Base-by-base conservation (phyloP, 1,140 invertebrate genomes). In the Ctenoplectra terminalis region DNA sequence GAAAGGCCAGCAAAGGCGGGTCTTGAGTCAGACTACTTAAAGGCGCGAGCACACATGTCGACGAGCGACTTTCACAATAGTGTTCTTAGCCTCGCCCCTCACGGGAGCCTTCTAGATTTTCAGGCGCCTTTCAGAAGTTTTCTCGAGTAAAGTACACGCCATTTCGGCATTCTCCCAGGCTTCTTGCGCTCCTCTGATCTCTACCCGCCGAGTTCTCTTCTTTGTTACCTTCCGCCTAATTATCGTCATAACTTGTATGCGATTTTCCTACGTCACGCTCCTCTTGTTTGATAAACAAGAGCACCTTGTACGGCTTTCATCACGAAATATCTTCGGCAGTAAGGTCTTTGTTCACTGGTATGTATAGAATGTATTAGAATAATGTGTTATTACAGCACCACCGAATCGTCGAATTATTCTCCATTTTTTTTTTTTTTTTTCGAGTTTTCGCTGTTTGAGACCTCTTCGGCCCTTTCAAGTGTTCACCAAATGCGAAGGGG, bases 11-110 rank as follows among this genome's bases (percentile, higher is more conserved):
- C 17, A 48, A 48, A 58, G 56, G 17, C 31, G n/a, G 11, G 50
- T 54, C 52, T 78, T 43, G 63, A 67, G 54, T 75, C 61, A 70
- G 64, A 67, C 73, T 61, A 77, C 52, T 50, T 74, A 82, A 82
- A 82, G 80, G 66, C 81, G 81, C 66, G 75, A 82, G 81, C 76
- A 70, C 72, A 78, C 74, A 82, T 78, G 72, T 50, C 72, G 72
- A 60, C 71, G 50, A 58, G 61, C 58, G 70, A 75, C 78, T 48
- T 34, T 2, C 79, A 67, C 72, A 81, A 81, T 81, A 48, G 74
- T 48, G 54, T 78, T 82, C 66, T 82, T 56, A 56, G 80, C 37
- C 46, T 2, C n/a, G 52, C 63, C 56, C 43, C 72, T 72, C 75
- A 26, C 50, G 37, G 34, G 23, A 2, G n/a, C 43, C 80, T 82